Conservation (phyloP, 2,113 vertebrate genomes). For the Hippopotamus amphibius region DNA sequence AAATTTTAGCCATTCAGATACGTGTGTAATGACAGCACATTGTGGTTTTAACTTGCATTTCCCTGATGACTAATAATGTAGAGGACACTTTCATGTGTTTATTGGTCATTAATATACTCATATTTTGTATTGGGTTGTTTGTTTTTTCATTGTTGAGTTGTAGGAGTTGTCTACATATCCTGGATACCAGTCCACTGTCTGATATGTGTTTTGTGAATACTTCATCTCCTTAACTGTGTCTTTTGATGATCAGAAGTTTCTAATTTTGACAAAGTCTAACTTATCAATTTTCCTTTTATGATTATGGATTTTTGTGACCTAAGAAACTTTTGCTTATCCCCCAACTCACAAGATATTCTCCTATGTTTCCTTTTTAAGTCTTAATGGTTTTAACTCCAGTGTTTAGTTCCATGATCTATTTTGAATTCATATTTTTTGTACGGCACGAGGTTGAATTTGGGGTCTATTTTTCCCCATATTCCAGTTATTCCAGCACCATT, state of each 20-base stretch:
- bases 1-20: not conserved
- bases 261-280: not conserved
- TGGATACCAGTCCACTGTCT: not conserved
- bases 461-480: not conserved
- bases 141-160: not conserved
- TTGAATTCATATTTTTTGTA: not conserved
- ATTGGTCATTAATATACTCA: not conserved
- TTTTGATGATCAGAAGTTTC: not conserved
- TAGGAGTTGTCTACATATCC: not conserved
- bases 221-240: not conserved
- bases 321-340: not conserved
- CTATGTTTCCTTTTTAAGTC: not conserved
- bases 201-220: not conserved
- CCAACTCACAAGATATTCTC: not conserved
- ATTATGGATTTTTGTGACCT: not conserved
- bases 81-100: not conserved
- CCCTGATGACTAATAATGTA: not conserved
- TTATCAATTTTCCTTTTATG: not conserved
- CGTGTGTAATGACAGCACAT: not conserved
- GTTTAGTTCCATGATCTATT: not conserved
- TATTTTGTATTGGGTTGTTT: not conserved
- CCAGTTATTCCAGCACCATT: not conserved
- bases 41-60: not conserved
- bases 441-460: not conserved
- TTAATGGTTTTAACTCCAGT: not conserved